These are phyloP conservation scores for Phrixothrix hirtus DNA, from an alignment of 2,888 invertebrate genomes.

Conservation along the genomic window DNA sequence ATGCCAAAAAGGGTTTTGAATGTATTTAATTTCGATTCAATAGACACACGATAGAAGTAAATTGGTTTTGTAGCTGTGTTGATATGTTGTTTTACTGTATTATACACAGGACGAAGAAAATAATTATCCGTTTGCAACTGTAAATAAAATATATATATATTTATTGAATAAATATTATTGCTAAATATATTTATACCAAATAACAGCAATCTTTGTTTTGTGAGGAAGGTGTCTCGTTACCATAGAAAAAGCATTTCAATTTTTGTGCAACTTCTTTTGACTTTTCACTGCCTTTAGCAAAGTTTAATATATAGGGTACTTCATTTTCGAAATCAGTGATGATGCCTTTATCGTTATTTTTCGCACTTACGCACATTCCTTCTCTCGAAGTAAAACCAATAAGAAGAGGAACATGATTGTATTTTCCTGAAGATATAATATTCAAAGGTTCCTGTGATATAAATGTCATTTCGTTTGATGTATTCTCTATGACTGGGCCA, in stretches of 20 bases:
- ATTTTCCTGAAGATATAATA: constrained; percentile 44
- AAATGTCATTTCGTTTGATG: constrained; percentile 40
- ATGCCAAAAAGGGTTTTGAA: too few species aligned
- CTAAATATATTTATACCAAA: background rate
- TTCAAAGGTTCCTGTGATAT: constrained; percentile 43
- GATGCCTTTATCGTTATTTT: background rate
- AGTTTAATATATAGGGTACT: background rate
- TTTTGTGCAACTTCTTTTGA: background rate
- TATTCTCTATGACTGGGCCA: constrained; percentile 37
- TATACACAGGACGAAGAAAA: background rate
- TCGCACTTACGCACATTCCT: constrained; percentile 36
- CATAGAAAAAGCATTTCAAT: background rate
- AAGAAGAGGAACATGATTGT: constrained; percentile 49
- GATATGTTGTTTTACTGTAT: background rate
- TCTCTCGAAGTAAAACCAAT: constrained; percentile 49
- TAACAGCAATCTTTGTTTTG: background rate
- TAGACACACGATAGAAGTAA: background rate
- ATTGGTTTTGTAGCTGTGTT: background rate
- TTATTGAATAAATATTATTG: background rate
- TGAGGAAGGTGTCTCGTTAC: background rate
- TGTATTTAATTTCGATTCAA: background rate
- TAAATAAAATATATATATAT: background rate
- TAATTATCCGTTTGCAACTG: background rate
- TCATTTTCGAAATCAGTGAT: background rate
- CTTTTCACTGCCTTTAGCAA: background rate